These are phyloP conservation scores for Sylvia atricapilla DNA, from an alignment of 2,113 vertebrate species.

Conservation along the genomic window DNA sequence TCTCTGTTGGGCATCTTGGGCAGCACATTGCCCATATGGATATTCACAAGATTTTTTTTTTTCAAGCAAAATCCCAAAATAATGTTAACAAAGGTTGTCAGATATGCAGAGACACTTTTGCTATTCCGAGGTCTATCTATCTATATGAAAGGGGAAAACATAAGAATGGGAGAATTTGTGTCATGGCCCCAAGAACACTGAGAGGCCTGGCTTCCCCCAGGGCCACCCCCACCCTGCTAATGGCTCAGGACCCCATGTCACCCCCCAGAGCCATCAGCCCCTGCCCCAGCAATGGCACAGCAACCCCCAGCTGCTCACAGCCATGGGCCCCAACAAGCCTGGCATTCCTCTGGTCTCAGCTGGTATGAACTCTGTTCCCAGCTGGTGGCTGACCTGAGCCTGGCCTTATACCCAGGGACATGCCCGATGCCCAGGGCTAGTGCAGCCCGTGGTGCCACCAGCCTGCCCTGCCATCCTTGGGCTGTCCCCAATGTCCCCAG, in stretches of 20 bases:
- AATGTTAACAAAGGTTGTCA: neutral
- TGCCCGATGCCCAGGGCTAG: fast-evolving
- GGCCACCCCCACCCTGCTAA: neutral
- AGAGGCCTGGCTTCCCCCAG: neutral
- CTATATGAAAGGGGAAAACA: neutral
- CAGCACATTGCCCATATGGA: neutral
- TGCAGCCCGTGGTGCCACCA: neutral
- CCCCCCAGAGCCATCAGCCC: neutral
- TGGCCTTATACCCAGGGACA: fast-evolving
- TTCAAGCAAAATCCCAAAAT: neutral
- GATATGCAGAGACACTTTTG: neutral
- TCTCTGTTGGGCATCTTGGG: neutral
- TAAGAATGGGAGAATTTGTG: neutral
- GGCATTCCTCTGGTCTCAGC: too few species aligned
- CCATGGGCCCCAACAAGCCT: fast-evolving
- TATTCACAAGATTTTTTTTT: neutral
- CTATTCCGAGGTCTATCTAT: neutral
- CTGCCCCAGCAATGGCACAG: neutral
- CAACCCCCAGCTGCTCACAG: neutral
- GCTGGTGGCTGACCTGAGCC: fast-evolving
- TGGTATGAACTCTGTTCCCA: too few species aligned
- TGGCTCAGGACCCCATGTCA: neutral
- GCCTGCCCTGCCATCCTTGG: neutral
- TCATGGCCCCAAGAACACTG: neutral
- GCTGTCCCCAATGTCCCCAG: too few species aligned